Evolutionary conservation across 2,113 vertebrate genomes (phyloP), one percentile per base, ranked within the genome.

Genomic region (Lichenostomus cassidix): DNA sequence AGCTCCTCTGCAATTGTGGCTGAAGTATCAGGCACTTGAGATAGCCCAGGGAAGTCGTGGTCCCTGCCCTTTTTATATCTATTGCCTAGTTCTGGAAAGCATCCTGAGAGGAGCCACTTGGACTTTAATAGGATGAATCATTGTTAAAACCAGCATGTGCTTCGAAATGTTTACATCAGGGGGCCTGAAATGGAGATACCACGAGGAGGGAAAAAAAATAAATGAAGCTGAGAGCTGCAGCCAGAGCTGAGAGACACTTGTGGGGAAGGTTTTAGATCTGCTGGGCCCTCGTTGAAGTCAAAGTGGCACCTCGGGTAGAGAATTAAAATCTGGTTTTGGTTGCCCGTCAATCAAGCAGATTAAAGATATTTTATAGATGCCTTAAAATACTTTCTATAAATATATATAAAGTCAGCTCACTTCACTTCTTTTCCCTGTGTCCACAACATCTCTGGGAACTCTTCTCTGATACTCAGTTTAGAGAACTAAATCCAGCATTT

Each of bases 51-150:
- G 44, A 88, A 94, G 95, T 69, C 83, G 39, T 24, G 75, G 94
- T 93, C 94, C 52, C 84, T 95, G 95, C 95, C 96, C 95, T 96
- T 97, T 97, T 90, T 92, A 90, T 93, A 95, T 96, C 96, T 78
- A 71, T 86, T 96, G 94, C 91, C 89, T 97, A 59, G 86, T 91
- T 92, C 96, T 97, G 96, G 96, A 97, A 96, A 96, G 68, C 59
- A 94, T 97, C 95, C 69, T 80, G 41, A 89, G 83, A 97, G 92
- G 87, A 83, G 89, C 91, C 91, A 94, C 95, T 97, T 96, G 67
- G 89, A 83, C 94, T 97, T 95, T 90, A 96, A 91, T 95, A 81
- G 95, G 80, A 92, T 94, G 94, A 92, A 94, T 95, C 91, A 81
- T 19, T 81, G 94, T 59, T 90, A 47, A 93, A 94, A 50, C 64